Percentiles rank a stretch among this genome's conserved stretches.
Evolutionary conservation across 2,888 invertebrate species (phyloP).

Genomic region (Drosophila conformis): DNA sequence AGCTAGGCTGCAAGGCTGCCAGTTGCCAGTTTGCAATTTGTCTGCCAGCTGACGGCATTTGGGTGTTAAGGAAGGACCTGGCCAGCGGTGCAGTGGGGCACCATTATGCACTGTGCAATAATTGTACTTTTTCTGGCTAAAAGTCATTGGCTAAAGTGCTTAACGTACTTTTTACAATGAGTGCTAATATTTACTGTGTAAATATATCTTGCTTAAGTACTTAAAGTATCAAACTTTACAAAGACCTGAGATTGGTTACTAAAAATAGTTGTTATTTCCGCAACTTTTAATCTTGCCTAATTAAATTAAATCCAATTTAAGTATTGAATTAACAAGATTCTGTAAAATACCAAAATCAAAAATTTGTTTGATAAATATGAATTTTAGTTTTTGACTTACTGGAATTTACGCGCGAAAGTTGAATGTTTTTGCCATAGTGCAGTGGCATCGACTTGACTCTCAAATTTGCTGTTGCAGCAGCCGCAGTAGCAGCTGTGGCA

Average conservation of each 20-base stretch:
- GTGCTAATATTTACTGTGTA: not conserved
- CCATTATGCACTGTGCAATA: not conserved
- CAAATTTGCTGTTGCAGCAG: constrained; percentile 44
- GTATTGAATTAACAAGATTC: no score
- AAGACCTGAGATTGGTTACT: no score
- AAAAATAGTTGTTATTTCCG: no score
- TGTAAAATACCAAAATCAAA: no score
- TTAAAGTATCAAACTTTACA: not conserved
- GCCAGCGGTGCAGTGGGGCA: not conserved
- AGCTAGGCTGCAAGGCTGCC: constrained; percentile 43
- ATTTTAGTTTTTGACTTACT: not conserved
- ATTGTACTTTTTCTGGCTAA: not conserved
- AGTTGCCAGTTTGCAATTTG: constrained; percentile 12
- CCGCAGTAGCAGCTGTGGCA: constrained; percentile 1
- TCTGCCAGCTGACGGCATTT: constrained; percentile 27
- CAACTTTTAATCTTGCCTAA: not conserved
- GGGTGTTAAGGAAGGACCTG: constrained; percentile 29
- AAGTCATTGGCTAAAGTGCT: not conserved
- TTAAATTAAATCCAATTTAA: not conserved
- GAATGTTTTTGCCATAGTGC: not conserved
- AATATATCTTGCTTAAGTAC: not conserved
- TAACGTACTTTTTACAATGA: not conserved
- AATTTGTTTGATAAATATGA: not conserved
- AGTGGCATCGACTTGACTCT: constrained; percentile 50
- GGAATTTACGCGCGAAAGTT: not conserved